phyloP scores from a whole-genome alignment of 2,113 vertebrate genomes.

The Nothobranchius furzeri region DNA sequence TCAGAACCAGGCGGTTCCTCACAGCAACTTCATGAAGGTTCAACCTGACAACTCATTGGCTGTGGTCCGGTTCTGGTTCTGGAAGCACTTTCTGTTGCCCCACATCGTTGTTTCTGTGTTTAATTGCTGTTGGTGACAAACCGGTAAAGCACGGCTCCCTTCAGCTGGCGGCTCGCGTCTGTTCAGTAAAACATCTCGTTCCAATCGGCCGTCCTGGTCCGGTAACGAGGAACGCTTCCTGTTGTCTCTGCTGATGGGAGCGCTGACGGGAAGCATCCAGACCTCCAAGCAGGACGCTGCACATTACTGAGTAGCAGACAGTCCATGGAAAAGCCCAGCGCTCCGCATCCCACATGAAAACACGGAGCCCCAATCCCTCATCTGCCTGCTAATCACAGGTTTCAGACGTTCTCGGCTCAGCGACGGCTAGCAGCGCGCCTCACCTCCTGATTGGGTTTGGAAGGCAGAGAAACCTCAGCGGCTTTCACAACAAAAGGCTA shows the following conservation, averaged over 20 bases:
- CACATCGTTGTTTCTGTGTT: too few relatives aligned
- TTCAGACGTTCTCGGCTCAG: slow-evolving; percentile 57
- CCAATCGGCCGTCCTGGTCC: not conserved
- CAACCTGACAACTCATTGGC: too few relatives aligned
- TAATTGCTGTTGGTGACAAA: too few relatives aligned
- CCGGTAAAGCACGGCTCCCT: not conserved
- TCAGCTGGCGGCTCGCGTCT: not conserved
- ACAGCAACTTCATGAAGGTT: too few relatives aligned
- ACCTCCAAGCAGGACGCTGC: slow-evolving; percentile 9
- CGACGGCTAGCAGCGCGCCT: slow-evolving; percentile 66
- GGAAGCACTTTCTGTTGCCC: too few relatives aligned
- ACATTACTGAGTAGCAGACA: slow-evolving; percentile 30
- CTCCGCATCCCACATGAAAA: slow-evolving; percentile 49
- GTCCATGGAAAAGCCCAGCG: slow-evolving; percentile 29
- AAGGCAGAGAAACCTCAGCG: slow-evolving; percentile 80
- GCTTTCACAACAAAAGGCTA: slow-evolving; percentile 89
- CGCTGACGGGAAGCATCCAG: slow-evolving; percentile 14
- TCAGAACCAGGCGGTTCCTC: too few relatives aligned
- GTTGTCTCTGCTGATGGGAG: not conserved
- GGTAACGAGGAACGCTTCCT: not conserved
- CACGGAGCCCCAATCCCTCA: slow-evolving; percentile 26
- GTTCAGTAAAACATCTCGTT: not conserved
- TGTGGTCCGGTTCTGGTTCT: too few relatives aligned
- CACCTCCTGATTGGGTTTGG: slow-evolving; percentile 63
- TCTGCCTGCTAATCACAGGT: slow-evolving; percentile 50